Percentiles rank a stretch among this genome's conserved stretches.
Conservation (phyloP, 2,113 vertebrate genomes). For the Notothenia rossii region DNA sequence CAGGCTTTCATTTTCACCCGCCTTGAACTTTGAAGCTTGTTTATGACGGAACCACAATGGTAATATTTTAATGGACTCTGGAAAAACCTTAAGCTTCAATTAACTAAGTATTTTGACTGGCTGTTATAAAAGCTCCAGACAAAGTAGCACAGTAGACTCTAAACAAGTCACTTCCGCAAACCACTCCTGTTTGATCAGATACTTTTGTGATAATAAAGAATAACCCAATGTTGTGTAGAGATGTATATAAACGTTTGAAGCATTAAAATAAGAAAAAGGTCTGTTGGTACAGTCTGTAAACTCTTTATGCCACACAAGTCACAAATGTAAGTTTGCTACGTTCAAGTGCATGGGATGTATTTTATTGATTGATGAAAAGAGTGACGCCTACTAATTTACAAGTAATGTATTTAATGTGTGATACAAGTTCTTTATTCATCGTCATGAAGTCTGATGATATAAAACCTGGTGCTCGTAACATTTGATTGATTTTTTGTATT, state of each 20-base stretch:
- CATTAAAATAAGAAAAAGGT: not conserved
- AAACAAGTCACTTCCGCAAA: not conserved
- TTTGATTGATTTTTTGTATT: not conserved
- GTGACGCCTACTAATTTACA: too few relatives aligned
- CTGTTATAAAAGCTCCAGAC: not conserved
- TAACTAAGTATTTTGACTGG: not conserved
- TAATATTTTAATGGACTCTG: not conserved
- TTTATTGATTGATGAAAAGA: not conserved
- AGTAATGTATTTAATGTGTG: not conserved
- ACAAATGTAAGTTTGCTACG: not conserved
- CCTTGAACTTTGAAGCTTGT: not conserved
- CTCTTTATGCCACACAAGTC: not conserved
- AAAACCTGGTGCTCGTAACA: not conserved
- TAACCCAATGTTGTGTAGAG: not conserved
- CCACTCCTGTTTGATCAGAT: not conserved
- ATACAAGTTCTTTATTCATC: not conserved
- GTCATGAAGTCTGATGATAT: not conserved
- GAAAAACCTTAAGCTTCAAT: not conserved
- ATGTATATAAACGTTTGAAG: not conserved
- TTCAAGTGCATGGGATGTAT: not conserved
- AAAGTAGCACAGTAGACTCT: too few relatives aligned
- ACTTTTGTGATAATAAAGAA: not conserved
- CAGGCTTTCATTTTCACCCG: not conserved
- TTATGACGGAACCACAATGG: not conserved
- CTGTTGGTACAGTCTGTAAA: not conserved